phyloP scores from a whole-genome alignment of 2,113 vertebrate species.

The Pygoscelis adeliae region DNA sequence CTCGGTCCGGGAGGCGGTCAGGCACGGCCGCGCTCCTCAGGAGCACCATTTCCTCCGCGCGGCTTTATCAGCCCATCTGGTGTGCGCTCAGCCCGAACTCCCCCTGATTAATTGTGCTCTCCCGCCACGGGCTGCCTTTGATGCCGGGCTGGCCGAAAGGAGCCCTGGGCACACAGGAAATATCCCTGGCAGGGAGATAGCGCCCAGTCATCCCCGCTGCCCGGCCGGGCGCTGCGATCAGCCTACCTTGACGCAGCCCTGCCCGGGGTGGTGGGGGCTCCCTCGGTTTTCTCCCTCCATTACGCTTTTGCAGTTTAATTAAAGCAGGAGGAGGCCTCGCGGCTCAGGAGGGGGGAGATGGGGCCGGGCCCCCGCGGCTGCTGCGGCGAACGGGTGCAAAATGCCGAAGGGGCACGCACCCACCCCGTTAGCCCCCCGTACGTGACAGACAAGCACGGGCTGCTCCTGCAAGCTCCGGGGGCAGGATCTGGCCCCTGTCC shows the following conservation, averaged over 20 bases:
- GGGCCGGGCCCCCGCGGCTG: background rate
- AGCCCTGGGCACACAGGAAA: constrained; percentile 76
- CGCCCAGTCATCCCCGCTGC: constrained; percentile 50
- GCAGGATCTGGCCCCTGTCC: background rate
- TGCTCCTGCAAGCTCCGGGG: background rate
- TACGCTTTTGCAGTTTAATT: background rate
- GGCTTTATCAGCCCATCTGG: constrained; percentile 86
- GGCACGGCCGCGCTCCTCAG: constrained; percentile 78
- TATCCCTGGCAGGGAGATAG: constrained; percentile 69
- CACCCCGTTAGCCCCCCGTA: accelerated
- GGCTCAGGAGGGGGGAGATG: background rate
- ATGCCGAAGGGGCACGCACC: background rate
- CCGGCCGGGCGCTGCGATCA: constrained; percentile 62
- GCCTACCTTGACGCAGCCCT: constrained; percentile 75
- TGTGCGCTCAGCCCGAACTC: constrained; percentile 82
- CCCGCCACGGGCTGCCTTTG: constrained; percentile 79
- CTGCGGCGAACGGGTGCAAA: background rate
- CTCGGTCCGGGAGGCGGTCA: constrained; percentile 68
- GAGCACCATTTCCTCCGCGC: constrained; percentile 87
- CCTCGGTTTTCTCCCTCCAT: background rate
- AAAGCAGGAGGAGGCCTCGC: background rate
- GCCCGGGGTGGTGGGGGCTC: background rate
- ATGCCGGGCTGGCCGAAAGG: constrained; percentile 74
- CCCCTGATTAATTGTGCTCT: constrained; percentile 82
- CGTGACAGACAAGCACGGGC: accelerated